Percentiles rank a stretch among this genome's conserved stretches.
Conservation (phyloP, 2,888 invertebrate species). For the Lepidochitona cinerea region DNA sequence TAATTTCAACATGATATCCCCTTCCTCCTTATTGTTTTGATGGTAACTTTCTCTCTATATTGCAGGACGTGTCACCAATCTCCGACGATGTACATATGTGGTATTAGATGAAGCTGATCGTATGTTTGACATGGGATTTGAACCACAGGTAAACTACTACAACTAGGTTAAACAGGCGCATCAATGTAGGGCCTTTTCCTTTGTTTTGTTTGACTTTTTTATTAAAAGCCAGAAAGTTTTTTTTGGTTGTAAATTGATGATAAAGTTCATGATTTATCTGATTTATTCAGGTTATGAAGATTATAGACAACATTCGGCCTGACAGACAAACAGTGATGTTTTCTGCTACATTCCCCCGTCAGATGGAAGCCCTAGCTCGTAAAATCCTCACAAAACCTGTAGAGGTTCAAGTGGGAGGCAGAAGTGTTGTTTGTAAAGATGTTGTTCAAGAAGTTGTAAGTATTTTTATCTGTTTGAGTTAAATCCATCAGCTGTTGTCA, state of each 20-base stretch:
- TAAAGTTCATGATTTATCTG: too few relatives aligned
- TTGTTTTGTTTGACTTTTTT: background rate
- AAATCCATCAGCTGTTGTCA: too few relatives aligned
- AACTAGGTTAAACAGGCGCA: background rate
- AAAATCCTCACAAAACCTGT: conserved; percentile 94
- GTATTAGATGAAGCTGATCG: conserved; percentile 99
- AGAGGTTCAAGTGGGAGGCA: conserved; percentile 91
- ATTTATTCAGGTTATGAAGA: conserved; percentile 86
- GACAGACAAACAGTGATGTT: conserved; percentile 99
- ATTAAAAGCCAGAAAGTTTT: background rate
- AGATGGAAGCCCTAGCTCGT: conserved; percentile 98
- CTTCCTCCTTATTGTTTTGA: too few relatives aligned
- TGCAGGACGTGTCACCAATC: conserved; percentile 90
- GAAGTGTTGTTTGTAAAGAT: conserved; percentile 97
- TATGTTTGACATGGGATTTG: conserved; percentile 99
- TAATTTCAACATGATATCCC: too few relatives aligned
- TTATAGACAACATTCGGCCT: conserved; percentile 96
- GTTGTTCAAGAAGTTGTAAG: conserved; percentile 93
- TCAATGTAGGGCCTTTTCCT: background rate
- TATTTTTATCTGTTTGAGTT: too few relatives aligned
- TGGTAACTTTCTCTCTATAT: conserved; percentile 8
- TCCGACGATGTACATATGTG: conserved; percentile 95
- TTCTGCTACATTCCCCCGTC: conserved; percentile 98
- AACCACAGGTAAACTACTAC: conserved; percentile 81
- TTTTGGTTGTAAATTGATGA: too few relatives aligned